These are phyloP conservation scores for Microcebus jonahi DNA, from an alignment of 2,113 vertebrate genomes.

Conservation along the genomic window DNA sequence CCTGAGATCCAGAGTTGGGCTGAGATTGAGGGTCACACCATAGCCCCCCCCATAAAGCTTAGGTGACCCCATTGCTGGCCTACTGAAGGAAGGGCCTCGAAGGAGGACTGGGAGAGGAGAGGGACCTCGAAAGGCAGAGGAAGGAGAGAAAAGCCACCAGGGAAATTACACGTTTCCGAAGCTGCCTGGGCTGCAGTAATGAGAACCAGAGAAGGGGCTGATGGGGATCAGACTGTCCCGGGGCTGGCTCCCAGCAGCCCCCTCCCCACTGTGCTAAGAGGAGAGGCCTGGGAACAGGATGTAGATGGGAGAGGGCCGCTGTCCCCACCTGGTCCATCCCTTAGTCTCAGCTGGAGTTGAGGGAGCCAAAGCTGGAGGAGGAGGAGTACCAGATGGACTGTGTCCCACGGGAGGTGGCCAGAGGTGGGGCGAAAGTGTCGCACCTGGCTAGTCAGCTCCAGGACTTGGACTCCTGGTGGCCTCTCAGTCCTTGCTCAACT, in stretches of 20 bases:
- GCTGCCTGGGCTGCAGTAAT: constrained; percentile 39
- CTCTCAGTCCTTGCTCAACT: background rate
- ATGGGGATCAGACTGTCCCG: constrained; percentile 59
- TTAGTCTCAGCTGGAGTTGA: background rate
- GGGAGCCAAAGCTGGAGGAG: background rate
- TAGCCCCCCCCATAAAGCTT: background rate
- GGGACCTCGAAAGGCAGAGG: constrained; percentile 47
- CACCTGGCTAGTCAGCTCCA: background rate
- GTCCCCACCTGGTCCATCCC: constrained; percentile 5
- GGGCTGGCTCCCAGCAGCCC: constrained; percentile 50
- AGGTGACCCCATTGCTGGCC: background rate
- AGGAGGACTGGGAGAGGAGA: background rate
- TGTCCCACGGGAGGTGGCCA: background rate
- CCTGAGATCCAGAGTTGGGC: background rate
- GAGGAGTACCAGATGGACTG: background rate
- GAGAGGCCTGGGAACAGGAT: constrained; percentile 18
- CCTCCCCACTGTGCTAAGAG: background rate
- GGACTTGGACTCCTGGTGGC: background rate
- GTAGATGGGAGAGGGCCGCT: background rate
- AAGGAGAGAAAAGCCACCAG: constrained; percentile 36
- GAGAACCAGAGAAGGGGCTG: constrained; percentile 68
- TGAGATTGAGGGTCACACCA: background rate
- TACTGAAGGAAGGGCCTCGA: background rate
- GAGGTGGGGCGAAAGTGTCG: background rate
- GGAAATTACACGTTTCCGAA: constrained; percentile 66